Percentiles rank a stretch among this genome's conserved stretches.
Conservation (phyloP, 2,797 vertebrate genomes). For the Hafferia zeledoni region DNA sequence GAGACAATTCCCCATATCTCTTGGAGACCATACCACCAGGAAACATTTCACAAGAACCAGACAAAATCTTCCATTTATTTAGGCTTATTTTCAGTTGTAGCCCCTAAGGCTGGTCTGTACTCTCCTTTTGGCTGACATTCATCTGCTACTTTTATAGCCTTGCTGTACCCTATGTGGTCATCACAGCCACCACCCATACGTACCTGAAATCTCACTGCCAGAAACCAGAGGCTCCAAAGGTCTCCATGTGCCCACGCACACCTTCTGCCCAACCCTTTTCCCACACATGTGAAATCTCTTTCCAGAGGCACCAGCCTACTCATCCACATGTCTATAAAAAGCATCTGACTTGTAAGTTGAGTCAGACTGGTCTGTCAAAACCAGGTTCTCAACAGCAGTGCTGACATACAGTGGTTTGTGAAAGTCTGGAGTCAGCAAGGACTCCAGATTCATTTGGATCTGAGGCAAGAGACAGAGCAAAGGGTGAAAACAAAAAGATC, state of each 20-base stretch:
- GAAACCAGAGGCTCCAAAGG: constrained; percentile 24
- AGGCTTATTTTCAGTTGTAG: not conserved
- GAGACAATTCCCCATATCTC: not conserved
- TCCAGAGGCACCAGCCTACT: constrained; percentile 34
- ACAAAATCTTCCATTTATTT: not conserved
- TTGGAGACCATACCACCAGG: not conserved
- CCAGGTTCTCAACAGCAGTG: not conserved
- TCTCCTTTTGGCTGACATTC: not conserved
- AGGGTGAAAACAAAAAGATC: not conserved
- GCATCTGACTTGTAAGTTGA: constrained; percentile 18
- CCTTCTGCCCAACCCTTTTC: constrained; percentile 9
- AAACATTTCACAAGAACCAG: not conserved
- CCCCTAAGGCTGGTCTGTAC: not conserved
- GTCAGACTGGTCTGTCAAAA: constrained; percentile 26
- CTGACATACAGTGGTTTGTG: not conserved
- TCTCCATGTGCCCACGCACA: not conserved
- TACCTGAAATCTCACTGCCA: not conserved
- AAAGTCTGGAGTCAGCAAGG: constrained; percentile 24
- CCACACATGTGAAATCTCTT: constrained; percentile 30
- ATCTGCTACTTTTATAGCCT: not conserved
- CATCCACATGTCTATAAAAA: constrained; percentile 43
- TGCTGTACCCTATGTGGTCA: not conserved
- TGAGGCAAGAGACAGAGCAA: not conserved
- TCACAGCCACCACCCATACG: not conserved
- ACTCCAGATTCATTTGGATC: not conserved